Base-by-base conservation (phyloP, 2,888 invertebrate genomes). In the Diloba caeruleocephala region DNA sequence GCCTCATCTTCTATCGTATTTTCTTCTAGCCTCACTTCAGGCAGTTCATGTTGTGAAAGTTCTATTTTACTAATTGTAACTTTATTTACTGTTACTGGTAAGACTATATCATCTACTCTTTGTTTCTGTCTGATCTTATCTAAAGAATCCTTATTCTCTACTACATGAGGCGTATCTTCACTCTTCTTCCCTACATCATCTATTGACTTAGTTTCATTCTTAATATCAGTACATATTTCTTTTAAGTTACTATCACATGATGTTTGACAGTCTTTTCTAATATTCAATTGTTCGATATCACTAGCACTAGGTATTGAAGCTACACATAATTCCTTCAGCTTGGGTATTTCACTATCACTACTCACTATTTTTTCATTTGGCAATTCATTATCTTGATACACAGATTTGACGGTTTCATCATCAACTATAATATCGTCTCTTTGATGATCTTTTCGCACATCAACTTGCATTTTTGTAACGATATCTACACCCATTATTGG, bases 161-260 rank as follows among this genome's bases (percentile, higher is more conserved):
- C 73, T 66, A 72, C 71, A 64, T 71, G 68, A 64, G 72, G 71
- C 56, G 58, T 70, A 67, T 68, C 71, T 64, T 67, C 62, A 61
- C 71, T 63, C 58, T 65, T 57, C 67, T 74, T 73, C 60, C 70
- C 76, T 82, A 82, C 82, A 81, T 83, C 78, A 79, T 85, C 85
- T 90, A 90, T 77, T 90, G 91, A 90, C 90, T 92, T 91, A 90
- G 89, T 82, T 88, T 84, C 83, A 74, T 84, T 81, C 78, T 78
- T 81, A 78, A 80, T 79, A 83, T 87, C 87, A 86, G 86, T 89
- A 82, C 84, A 84, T 85, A 68, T 63, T 58, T 84, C 78, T 73
- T 79, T 81, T 81, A 85, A 76, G 71, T 84, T 88, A 88, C 81
- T 89, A 90, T 90, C 90, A 90, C 89, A 88, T 72, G 85, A 76